Percentiles rank a stretch among this genome's conserved stretches.
Evolutionary conservation across 2,113 vertebrate species (phyloP).

Genomic region (Amia ocellicauda): DNA sequence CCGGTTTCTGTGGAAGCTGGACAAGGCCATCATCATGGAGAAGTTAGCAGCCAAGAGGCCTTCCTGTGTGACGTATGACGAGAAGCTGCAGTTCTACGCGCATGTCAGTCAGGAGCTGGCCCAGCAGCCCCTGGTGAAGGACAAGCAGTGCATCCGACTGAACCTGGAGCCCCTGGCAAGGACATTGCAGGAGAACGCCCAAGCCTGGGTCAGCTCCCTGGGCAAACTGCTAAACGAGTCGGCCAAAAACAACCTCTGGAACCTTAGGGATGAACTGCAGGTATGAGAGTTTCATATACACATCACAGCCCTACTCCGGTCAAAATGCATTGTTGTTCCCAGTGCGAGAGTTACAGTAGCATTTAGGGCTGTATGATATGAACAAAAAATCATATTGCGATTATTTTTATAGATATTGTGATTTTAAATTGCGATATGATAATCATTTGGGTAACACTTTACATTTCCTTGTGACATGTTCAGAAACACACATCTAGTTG

Average conservation of each 20-base stretch:
- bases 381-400: too few relatives aligned
- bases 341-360: too few relatives aligned
- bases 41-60: conserved; percentile 78
- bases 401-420: too few relatives aligned
- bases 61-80: conserved; percentile 73
- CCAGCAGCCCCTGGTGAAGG: conserved; percentile 62
- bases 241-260: conserved; percentile 70
- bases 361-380: too few relatives aligned
- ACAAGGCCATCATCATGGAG: conserved; percentile 73
- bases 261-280: conserved; percentile 70
- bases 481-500: too few relatives aligned
- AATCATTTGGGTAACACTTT: too few relatives aligned
- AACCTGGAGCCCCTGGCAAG: conserved; percentile 71
- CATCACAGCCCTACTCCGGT: not conserved
- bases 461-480: too few relatives aligned
- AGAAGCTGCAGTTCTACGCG: conserved; percentile 77
- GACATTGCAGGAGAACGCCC: conserved; percentile 67
- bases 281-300: conserved; percentile 51
- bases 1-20: conserved; percentile 77
- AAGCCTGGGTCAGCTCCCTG: conserved; percentile 75
- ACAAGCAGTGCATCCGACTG: conserved; percentile 74
- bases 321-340: too few relatives aligned
- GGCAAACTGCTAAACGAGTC: conserved; percentile 79
- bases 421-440: too few relatives aligned
- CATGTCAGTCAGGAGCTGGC: conserved; percentile 65